A percentile compares a stretch with the other conserved stretches of the same genome.
These are phyloP conservation scores for Larimichthys polyactis DNA, from an alignment of 2,113 vertebrate species.

Conservation along the genomic window DNA sequence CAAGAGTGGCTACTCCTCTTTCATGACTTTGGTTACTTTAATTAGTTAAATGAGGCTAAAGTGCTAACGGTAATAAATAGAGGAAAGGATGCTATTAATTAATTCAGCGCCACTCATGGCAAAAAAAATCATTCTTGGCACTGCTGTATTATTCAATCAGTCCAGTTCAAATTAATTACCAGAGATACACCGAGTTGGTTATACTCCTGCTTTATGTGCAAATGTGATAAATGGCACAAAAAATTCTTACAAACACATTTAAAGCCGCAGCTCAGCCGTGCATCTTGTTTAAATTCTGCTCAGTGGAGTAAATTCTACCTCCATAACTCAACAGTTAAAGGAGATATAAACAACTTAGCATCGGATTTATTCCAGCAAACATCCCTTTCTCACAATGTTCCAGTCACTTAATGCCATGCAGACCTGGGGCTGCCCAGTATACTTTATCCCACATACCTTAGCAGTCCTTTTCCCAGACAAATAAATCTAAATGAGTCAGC, in stretches of 20 bases:
- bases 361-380: conserved; percentile 45
- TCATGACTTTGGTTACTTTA: conserved; percentile 98
- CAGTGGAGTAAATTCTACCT: neutral
- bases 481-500: conserved; percentile 96
- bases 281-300: neutral
- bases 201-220: neutral
- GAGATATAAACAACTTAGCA: conserved; percentile 50
- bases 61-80: conserved; percentile 66
- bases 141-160: neutral
- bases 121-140: conserved; percentile 19
- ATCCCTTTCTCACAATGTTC: conserved; percentile 60
- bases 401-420: conserved; percentile 61
- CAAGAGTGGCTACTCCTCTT: conserved; percentile 91
- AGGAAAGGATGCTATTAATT: conserved; percentile 65
- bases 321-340: conserved; percentile 30
- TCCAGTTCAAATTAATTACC: neutral
- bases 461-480: conserved; percentile 94
- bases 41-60: conserved; percentile 94
- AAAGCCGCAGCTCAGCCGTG: neutral
- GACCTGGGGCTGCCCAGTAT: conserved; percentile 48
- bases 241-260: neutral
- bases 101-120: conserved; percentile 23
- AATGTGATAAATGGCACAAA: conserved; percentile 9
- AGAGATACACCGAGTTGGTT: neutral
- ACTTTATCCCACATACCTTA: conserved; percentile 79